Base-by-base conservation (phyloP, 2,888 invertebrate genomes). In the Biston betularia region DNA sequence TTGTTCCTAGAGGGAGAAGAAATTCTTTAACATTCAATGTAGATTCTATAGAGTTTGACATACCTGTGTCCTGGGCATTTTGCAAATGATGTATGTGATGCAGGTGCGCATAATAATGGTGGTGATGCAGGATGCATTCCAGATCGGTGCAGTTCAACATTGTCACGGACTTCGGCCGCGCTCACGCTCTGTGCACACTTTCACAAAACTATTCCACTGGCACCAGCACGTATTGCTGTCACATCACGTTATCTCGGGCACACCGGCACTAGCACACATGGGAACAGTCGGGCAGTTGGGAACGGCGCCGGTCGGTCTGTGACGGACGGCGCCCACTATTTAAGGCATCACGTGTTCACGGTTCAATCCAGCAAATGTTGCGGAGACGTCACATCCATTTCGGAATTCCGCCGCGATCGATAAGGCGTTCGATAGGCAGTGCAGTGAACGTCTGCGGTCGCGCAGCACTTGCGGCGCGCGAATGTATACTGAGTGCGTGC, bases 91-190 rank as follows among this genome's bases (percentile, higher is more conserved):
- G 95, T 77, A 96, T 93, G 86, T 96, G 96, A 85, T 96, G 96
- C 79, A 96, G 94, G 90, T 96, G 96, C 71, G 96, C 96, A 86
- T 96, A 96, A 85, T 96, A 96, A 84, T 96, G 96, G 83, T 96
- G 96, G 85, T 96, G 96, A 89, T 96, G 96, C 85, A 96, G 91
- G 87, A 96, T 96, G 93, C 96, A 96, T 93, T 96, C 96, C 93
- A 96, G 94, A 94, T 96, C 96, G 77, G 96, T 96, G 91, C 96
- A 96, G 92, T 96, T 96, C 92, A 96, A 94, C 96, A 96, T 96
- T 87, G 88, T 94, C 86, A 87, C 89, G 81, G 82, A 84, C 87
- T 87, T 82, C 86, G 85, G 87, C 80, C 81, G 85, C 87, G 87
- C 91, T 88, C 88, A 87, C 89, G 89, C 87, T 87, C 83, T 79